A percentile compares a stretch with the other conserved stretches of the same genome.
phyloP scores from a whole-genome alignment of 2,888 invertebrate species.

The Deilephila elpenor region DNA sequence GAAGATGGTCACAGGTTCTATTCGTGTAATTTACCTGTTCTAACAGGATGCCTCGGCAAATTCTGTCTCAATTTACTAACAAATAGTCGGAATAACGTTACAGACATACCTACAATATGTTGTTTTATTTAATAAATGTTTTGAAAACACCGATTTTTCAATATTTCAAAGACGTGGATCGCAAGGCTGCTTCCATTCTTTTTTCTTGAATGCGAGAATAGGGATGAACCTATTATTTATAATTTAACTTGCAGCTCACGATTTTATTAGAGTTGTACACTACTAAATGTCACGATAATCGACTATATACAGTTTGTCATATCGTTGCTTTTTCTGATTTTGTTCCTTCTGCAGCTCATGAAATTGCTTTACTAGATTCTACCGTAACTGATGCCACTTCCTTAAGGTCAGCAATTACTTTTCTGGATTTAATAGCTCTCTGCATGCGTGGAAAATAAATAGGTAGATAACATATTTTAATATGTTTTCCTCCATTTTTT shows the following conservation, averaged over 20 bases:
- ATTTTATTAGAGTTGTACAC: not conserved
- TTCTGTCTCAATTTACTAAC: slow-evolving; percentile 64
- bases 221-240: not conserved
- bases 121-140: not conserved
- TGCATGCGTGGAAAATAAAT: no score
- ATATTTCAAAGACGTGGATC: not conserved
- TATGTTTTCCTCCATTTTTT: no score
- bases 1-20: not conserved
- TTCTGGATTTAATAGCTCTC: no score
- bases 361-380: no score
- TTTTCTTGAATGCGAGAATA: not conserved
- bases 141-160: not conserved
- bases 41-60: slow-evolving; percentile 62
- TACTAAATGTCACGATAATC: no score
- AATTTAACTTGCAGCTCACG: not conserved
- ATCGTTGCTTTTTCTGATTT: no score
- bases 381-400: no score
- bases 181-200: not conserved
- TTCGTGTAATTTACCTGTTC: slow-evolving; percentile 64
- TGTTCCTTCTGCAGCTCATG: no score
- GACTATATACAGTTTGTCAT: no score
- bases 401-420: no score
- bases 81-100: slow-evolving; percentile 68
- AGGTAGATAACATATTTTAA: no score
- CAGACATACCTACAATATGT: slow-evolving; percentile 71